Evolutionary conservation across 2,888 invertebrate genomes (phyloP), one percentile per base, ranked within the genome.

Genomic region (Cosmopolites sordidus): DNA sequence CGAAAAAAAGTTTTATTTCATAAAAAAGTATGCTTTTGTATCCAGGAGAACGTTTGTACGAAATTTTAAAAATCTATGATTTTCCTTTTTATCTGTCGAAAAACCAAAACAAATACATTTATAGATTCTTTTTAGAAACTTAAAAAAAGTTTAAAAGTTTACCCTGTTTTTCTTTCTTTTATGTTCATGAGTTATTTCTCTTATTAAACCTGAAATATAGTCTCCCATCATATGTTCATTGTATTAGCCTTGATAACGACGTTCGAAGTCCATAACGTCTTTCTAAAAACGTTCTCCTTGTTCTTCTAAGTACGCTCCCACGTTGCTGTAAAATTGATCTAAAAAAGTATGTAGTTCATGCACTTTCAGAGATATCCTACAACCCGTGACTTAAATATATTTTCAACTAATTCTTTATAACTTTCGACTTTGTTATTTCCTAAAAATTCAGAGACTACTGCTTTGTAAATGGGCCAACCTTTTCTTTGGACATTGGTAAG

Each of bases 251-350:
- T 5, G 33, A 12, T n/a, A 33, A 12, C 33, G 33, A 3, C n/a
- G 11, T 12, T 33, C 14, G 3, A 30, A 15, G 17, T 30, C 12
- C 17, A 22, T 38, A 38, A 37, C n/a, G 17, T 45, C 45, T 45
- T 45, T n/a, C 11, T 45, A 37, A n/a, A 68, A 67, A 52, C 60
- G 59, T 55, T 66, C 63, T 40, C 63, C 64, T 59, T 66, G 64
- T 49, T 66, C 62, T 54, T 66, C 62, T 8, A 57, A 62, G 43
- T 59, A 58, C 11, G 54, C 58, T 60, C 14, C 39, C 17, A 46
- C 3, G 11, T 37, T n/a, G n/a, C n/a, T n/a, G n/a, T n/a, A n/a
- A n/a, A n/a, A n/a, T 44, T 6, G 9, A 12, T 64, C 62, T 27
- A 67, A 48, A 51, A 66, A 63, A 52, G 60, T 51, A 61, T 65